Percentiles rank a stretch among this genome's conserved stretches.
Evolutionary conservation across 2,797 vertebrate genomes (phyloP).

Genomic region (Amphiprion clarkii): DNA sequence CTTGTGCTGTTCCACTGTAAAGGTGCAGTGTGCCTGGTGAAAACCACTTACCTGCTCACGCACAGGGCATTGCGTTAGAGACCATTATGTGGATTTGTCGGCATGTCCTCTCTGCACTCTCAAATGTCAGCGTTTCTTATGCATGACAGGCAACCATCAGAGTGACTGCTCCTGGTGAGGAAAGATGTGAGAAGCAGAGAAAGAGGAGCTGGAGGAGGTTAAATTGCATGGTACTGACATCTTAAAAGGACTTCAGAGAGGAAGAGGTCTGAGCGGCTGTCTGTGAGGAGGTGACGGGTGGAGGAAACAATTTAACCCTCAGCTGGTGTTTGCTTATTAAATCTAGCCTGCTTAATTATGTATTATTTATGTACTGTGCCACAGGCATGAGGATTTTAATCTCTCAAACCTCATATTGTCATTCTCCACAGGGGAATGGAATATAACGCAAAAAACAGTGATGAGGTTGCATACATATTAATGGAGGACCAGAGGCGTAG

Average conservation of each 20-base stretch:
- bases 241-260: constrained; percentile 34
- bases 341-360: constrained; percentile 62
- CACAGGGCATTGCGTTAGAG: constrained; percentile 45
- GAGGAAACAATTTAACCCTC: constrained; percentile 64
- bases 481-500: constrained; percentile 47
- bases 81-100: constrained; percentile 71
- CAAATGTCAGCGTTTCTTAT: constrained; percentile 79
- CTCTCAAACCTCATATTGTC: constrained; percentile 60
- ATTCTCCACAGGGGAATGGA: constrained; percentile 40
- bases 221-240: constrained; percentile 38
- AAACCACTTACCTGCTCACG: constrained; percentile 65
- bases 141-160: constrained; percentile 65
- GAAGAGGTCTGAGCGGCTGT: constrained; percentile 25
- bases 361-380: constrained; percentile 69
- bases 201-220: constrained; percentile 44
- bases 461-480: constrained; percentile 59
- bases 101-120: constrained; percentile 62
- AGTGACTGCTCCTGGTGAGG: constrained; percentile 47
- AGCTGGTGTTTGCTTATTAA: constrained; percentile 67
- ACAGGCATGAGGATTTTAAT: constrained; percentile 63
- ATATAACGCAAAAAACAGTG: constrained; percentile 47
- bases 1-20: constrained; percentile 34
- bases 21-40: constrained; percentile 13
- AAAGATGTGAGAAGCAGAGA: constrained; percentile 15
- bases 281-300: constrained; percentile 27